These are phyloP conservation scores for Hydroisotoma schaefferi DNA, from an alignment of 2,888 invertebrate genomes.

Conservation along the genomic window DNA sequence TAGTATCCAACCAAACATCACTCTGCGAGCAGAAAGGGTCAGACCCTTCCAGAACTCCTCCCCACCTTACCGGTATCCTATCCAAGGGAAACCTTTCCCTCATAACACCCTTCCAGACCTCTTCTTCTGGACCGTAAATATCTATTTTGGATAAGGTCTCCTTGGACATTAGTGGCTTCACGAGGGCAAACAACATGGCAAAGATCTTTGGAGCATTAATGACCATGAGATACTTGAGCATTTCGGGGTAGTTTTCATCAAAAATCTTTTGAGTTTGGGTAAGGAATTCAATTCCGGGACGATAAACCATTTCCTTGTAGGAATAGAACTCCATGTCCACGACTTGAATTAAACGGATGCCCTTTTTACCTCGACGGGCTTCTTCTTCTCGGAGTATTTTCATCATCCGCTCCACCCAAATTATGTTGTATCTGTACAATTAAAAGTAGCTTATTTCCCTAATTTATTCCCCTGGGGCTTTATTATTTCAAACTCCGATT, in stretches of 20 bases:
- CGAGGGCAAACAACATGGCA: conserved; percentile 16
- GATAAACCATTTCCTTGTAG: conserved; percentile 17
- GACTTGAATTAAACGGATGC: conserved; percentile 17
- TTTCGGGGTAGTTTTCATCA: conserved; percentile 32
- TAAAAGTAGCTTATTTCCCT: too few species aligned
- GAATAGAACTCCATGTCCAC: conserved; percentile 29
- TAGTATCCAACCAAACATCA: conserved; percentile 24
- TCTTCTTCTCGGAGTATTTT: conserved; percentile 7
- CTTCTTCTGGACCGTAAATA: conserved; percentile 22
- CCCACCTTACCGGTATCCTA: conserved; percentile 26
- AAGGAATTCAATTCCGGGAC: conserved; percentile 17
- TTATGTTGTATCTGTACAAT: too few species aligned
- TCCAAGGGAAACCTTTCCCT: conserved; percentile 12
- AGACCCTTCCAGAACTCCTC: conserved; percentile 22
- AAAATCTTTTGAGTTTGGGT: background rate
- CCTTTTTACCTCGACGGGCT: conserved; percentile 17
- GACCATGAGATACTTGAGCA: conserved; percentile 13
- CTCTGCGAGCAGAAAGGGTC: conserved; percentile 28
- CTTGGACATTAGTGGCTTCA: conserved; percentile 25
- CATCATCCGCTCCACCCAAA: conserved; percentile 27
- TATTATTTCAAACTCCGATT: too few species aligned
- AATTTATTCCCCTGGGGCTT: too few species aligned
- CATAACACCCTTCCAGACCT: conserved; percentile 20
- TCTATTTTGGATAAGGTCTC: conserved; percentile 21
- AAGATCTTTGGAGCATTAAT: conserved; percentile 35